A percentile compares a stretch with the other conserved stretches of the same genome.
Conservation (phyloP, 2,797 vertebrate species). For the Bradypodion ventrale region DNA sequence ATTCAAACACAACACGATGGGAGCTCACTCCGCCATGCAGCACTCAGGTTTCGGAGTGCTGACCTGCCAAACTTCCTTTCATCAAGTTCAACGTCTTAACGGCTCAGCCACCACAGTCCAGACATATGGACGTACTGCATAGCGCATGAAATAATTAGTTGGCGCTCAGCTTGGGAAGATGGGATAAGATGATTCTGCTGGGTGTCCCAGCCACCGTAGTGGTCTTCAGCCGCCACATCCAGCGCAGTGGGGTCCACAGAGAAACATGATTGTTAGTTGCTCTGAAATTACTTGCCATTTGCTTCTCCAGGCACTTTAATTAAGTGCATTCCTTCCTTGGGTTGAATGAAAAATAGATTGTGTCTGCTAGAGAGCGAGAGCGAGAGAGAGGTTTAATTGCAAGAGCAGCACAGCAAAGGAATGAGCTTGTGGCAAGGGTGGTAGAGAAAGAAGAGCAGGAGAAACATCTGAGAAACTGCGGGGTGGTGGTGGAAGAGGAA, state of each 20-base stretch:
- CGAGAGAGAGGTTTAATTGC: background rate
- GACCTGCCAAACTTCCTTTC: no score
- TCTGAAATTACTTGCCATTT: background rate
- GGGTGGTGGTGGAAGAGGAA: background rate
- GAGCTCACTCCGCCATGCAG: no score
- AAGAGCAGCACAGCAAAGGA: background rate
- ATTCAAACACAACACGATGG: no score
- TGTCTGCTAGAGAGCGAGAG: background rate
- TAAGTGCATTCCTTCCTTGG: conserved; percentile 17
- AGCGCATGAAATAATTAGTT: background rate
- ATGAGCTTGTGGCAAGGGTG: background rate
- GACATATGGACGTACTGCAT: no score
- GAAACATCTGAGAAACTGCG: background rate
- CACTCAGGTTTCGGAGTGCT: no score
- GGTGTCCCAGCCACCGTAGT: no score
- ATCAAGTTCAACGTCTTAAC: no score
- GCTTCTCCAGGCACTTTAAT: conserved; percentile 6
- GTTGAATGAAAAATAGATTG: background rate
- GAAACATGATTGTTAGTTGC: background rate
- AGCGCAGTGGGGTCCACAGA: background rate
- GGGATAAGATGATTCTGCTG: no score
- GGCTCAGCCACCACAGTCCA: no score
- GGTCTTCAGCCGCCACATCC: background rate
- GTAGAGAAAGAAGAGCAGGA: background rate
- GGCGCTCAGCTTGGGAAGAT: no score